Evolutionary conservation across 2,797 vertebrate species (phyloP), one percentile per base, ranked within the genome.

Genomic region (Melopsittacus undulatus): DNA sequence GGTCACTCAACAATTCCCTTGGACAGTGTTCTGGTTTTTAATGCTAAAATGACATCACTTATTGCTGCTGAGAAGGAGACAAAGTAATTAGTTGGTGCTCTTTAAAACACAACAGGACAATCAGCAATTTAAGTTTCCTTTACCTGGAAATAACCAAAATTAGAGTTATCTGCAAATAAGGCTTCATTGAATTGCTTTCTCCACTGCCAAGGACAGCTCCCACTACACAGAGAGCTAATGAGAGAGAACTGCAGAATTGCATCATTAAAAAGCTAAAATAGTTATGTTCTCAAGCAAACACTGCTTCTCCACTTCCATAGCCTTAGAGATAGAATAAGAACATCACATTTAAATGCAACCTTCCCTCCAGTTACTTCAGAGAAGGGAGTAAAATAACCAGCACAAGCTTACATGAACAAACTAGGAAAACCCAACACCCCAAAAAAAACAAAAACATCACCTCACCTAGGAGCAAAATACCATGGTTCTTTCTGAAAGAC

Each of bases 371-470:
- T 11, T 40, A 7, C 8, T 66, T 87, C 34, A 36, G 40, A 62
- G 29, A 7, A 64, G 27, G 10, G 6, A 84, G 3, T 49, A 64
- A 86, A 92, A 84, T 32, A 73, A 73, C 9, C 12, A 86, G 11
- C 12, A 75, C 5, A 73, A 78, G 21, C 7, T 13, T 52, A 75
- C 3, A n/a, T 6, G 56, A 52, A 23, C 2, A 17, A 45, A 18
- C 2, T 8, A 7, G 34, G 30, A 29, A 32, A 62, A 14, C 2
- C 15, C 23, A 5, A 10, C 7, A 15, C 1, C 2, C 3, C 36
- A 73, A 70, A 3, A 3, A 12, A 8, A 26, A 40, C 9, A 43
- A 42, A 76, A 40, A 7, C 5, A 9, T 15, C 8, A 42, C n/a
- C 18, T 3, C 5, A 24, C 4, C 24, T 15, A 48, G 8, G 87